Evolutionary conservation across 2,113 vertebrate genomes (phyloP).

Genomic region (Siphamia tubifer): DNA sequence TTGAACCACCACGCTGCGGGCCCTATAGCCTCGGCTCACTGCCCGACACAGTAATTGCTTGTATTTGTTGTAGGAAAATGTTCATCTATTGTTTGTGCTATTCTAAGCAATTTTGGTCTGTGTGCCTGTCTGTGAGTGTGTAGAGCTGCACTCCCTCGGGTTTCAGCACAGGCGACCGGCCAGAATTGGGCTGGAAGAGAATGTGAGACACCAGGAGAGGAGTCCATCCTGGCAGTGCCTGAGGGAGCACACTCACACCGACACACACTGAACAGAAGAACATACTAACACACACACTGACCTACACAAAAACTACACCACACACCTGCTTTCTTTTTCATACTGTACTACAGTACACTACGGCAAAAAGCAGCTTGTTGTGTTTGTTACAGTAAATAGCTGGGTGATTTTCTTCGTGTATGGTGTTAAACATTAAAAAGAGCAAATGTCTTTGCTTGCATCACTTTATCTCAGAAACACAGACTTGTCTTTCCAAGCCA

Average conservation of each 20-base stretch:
- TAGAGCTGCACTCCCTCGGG: not conserved
- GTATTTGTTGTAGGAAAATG: conserved; percentile 9
- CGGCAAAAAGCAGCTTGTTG: not conserved
- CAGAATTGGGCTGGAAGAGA: conserved; percentile 34
- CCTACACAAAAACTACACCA: not conserved
- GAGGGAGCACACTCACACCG: conserved; percentile 6
- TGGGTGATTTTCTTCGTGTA: not conserved
- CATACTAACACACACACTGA: not conserved
- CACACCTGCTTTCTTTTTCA: not conserved
- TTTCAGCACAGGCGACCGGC: not conserved
- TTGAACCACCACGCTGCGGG: not conserved
- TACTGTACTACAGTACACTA: not conserved
- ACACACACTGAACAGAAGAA: too few relatives aligned
- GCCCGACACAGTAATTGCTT: conserved; percentile 38
- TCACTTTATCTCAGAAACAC: not conserved
- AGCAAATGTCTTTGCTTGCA: not conserved
- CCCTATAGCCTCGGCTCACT: conserved; percentile 8
- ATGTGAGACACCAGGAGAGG: not conserved
- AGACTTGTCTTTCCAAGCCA: not conserved
- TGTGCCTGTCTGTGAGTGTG: not conserved
- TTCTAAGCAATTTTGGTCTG: conserved; percentile 1
- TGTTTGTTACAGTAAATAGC: not conserved
- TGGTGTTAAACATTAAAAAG: not conserved
- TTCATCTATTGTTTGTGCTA: conserved; percentile 31
- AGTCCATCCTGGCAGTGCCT: conserved; percentile 7